A percentile compares a stretch with the other conserved stretches of the same genome.
Conservation (phyloP, 64 coral and sea anemone genomes). For the Montipora cactus region DNA sequence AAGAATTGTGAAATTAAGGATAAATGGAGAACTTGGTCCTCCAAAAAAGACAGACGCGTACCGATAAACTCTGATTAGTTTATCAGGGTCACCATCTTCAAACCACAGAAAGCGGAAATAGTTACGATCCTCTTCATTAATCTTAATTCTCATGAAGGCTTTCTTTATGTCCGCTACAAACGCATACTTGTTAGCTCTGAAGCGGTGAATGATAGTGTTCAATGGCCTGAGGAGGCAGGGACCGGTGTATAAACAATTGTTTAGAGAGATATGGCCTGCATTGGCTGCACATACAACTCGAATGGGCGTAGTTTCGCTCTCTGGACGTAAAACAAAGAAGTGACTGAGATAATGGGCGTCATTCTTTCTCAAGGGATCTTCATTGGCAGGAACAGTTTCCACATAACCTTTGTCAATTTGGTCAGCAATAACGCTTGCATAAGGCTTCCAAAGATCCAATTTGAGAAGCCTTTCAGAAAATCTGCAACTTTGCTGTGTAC, state of each 20-base stretch:
- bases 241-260: conserved; percentile 37
- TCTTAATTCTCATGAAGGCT: conserved; percentile 43
- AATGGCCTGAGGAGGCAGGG: conserved; percentile 30
- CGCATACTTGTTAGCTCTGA: conserved; percentile 62
- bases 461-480: conserved; percentile 44
- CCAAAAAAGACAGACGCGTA: conserved; percentile 36
- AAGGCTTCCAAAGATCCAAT: conserved; percentile 34
- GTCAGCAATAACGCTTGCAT: conserved; percentile 25
- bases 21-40: conserved; percentile 30
- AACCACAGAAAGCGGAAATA: conserved; percentile 50
- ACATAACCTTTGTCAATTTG: conserved; percentile 39
- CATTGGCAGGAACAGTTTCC: conserved; percentile 8
- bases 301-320: conserved; percentile 18
- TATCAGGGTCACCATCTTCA: conserved; percentile 10
- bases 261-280: conserved; percentile 51
- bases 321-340: conserved; percentile 35
- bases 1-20: conserved; percentile 16
- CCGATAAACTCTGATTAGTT: conserved; percentile 37
- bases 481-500: conserved; percentile 49
- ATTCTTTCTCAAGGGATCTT: conserved; percentile 11
- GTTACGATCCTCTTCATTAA: conserved; percentile 61
- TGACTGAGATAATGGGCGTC: conserved; percentile 51
- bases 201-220: not conserved
- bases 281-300: conserved; percentile 67
- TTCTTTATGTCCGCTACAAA: conserved; percentile 63